A percentile compares a stretch with the other conserved stretches of the same genome.
These are phyloP conservation scores for Premnoplex brunnescens DNA, from an alignment of 2,797 vertebrate species.

Conservation along the genomic window DNA sequence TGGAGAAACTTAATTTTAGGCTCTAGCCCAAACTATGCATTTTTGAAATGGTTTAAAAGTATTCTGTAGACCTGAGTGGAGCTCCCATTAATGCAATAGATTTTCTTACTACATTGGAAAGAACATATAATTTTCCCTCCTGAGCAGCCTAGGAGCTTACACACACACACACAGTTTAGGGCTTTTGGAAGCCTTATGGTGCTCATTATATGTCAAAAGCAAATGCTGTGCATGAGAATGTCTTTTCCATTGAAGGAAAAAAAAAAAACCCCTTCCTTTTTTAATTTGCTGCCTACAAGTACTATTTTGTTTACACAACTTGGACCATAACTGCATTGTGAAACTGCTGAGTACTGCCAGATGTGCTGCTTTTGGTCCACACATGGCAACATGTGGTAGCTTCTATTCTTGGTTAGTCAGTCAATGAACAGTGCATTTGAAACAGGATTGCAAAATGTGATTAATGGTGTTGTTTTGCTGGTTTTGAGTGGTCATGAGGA, in stretches of 20 bases:
- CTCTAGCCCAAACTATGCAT: not conserved
- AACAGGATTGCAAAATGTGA: not conserved
- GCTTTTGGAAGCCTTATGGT: not conserved
- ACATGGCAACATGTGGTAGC: not conserved
- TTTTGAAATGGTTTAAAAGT: not conserved
- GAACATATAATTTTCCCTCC: not conserved
- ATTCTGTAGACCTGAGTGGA: not conserved
- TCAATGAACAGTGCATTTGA: not conserved
- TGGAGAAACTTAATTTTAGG: not conserved
- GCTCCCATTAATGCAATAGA: not conserved
- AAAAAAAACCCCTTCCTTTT: accelerated
- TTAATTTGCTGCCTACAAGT: not conserved
- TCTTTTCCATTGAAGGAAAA: not conserved
- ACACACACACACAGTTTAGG: too few species aligned
- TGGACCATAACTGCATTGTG: not conserved
- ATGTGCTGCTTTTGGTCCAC: not conserved
- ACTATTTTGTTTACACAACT: not conserved
- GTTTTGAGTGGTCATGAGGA: not conserved
- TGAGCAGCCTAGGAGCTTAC: not conserved
- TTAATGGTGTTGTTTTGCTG: not conserved
- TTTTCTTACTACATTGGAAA: not conserved
- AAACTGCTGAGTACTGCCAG: not conserved
- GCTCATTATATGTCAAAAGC: not conserved
- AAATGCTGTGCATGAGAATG: not conserved
- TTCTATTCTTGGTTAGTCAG: not conserved